Conservation (phyloP, 2,888 invertebrate species). For the Emmelina monodactyla region DNA sequence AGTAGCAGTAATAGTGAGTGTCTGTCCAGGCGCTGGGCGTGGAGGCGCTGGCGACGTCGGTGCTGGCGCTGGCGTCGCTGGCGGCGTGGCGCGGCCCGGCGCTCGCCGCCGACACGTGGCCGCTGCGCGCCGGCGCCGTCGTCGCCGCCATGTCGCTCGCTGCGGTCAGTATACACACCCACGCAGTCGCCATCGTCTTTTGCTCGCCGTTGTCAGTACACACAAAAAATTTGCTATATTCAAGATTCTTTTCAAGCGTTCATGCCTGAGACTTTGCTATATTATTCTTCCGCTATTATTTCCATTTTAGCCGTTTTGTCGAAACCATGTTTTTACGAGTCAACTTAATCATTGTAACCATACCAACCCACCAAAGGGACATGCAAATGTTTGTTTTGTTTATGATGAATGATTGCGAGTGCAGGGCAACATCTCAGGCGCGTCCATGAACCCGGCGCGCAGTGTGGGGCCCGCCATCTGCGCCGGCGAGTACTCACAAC, state of each 20-base stretch:
- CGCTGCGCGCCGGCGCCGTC: not conserved
- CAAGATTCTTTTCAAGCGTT: no score
- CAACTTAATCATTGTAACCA: no score
- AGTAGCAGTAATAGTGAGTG: no score
- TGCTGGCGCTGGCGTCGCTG: not conserved
- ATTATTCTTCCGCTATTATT: no score
- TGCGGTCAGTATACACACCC: not conserved
- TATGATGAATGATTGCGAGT: no score
- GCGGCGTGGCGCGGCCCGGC: not conserved
- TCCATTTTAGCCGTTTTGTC: no score
- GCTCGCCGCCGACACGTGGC: not conserved
- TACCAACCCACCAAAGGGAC: no score
- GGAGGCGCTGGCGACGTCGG: not conserved
- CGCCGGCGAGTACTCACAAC: not conserved
- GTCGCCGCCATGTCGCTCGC: not conserved
- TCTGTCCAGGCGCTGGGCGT: not conserved
- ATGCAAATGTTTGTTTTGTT: no score
- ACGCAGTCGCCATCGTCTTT: not conserved
- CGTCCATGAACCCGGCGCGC: not conserved
- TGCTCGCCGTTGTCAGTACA: not conserved
- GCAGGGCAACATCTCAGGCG: not conserved
- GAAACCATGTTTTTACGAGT: no score
- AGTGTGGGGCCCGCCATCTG: not conserved
- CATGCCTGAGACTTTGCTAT: no score
- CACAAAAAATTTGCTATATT: no score